Conservation (phyloP, 1,140 invertebrate genomes). For the Drosophila punjabiensis region DNA sequence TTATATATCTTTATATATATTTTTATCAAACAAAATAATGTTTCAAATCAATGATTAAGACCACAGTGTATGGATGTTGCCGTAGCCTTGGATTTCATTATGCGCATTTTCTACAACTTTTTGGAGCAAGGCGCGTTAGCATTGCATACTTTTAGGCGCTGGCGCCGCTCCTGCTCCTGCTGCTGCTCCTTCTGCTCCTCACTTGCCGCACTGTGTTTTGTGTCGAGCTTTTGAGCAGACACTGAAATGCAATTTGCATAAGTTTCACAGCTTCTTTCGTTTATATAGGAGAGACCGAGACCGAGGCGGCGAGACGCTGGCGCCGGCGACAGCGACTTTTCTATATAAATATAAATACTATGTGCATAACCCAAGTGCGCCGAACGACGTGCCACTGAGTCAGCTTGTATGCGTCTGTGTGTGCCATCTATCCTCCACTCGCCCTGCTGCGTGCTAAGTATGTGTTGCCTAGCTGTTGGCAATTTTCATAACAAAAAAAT, state of each 20-base stretch:
- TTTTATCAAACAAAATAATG: too few relatives aligned
- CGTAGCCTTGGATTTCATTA: slow-evolving; percentile 80
- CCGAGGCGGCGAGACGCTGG: slow-evolving; percentile 11
- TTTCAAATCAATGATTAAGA: too few relatives aligned
- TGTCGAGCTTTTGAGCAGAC: slow-evolving; percentile 77
- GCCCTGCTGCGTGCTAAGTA: slow-evolving; percentile 65
- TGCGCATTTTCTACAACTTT: slow-evolving; percentile 79
- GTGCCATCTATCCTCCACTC: slow-evolving; percentile 22
- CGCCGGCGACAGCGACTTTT: slow-evolving; percentile 48
- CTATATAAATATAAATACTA: slow-evolving; percentile 83
- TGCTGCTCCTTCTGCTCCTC: slow-evolving; percentile 9
- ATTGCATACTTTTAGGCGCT: slow-evolving; percentile 79
- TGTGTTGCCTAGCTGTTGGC: slow-evolving; percentile 80
- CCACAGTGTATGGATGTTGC: slow-evolving; percentile 17
- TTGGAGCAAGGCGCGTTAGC: slow-evolving; percentile 71
- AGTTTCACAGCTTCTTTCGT: slow-evolving; percentile 83
- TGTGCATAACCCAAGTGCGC: slow-evolving; percentile 76
- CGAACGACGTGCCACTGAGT: slow-evolving; percentile 47
- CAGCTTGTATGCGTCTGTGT: slow-evolving; percentile 16
- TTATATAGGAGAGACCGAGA: slow-evolving; percentile 57
- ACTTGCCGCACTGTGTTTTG: slow-evolving; percentile 51
- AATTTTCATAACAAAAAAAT: slow-evolving; percentile 59
- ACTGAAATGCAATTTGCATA: slow-evolving; percentile 84
- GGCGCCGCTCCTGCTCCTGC: slow-evolving; percentile 12
- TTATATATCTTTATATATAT: neutral